Conservation (phyloP, 1,140 invertebrate species). For the Conopomorpha cramerella region DNA sequence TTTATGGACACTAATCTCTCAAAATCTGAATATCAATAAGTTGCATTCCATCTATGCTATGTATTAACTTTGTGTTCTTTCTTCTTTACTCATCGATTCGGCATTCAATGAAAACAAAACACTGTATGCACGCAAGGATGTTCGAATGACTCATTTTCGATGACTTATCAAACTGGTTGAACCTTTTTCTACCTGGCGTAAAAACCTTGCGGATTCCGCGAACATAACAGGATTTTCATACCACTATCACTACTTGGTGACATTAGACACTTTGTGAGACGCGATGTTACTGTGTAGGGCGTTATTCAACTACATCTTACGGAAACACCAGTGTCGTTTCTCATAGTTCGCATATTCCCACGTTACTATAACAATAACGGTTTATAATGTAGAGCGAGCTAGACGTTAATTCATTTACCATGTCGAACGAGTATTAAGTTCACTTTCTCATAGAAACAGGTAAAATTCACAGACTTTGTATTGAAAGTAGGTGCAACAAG, state of each 20-base stretch:
- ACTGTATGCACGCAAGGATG: constrained; percentile 32
- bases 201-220: constrained; percentile 13
- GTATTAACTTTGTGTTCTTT: constrained; percentile 3
- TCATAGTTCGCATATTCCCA: no score
- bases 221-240: constrained; percentile 24
- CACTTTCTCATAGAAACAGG: constrained; percentile 46
- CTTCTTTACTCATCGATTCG: constrained; percentile 32
- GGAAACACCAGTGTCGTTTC: no score
- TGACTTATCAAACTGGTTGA: constrained; percentile 23
- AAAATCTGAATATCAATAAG: no score
- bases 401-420: no score
- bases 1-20: no score
- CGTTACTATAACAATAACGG: no score
- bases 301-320: no score
- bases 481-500: constrained; percentile 55
- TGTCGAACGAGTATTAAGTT: constrained; percentile 31
- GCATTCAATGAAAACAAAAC: constrained; percentile 50
- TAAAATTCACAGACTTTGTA: constrained; percentile 32
- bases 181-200: constrained; percentile 19
- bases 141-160: constrained; percentile 52
- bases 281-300: no score
- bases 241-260: no score
- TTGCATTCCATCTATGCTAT: constrained; percentile 1
- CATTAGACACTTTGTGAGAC: no score
- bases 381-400: no score